Evolutionary conservation across 2,797 vertebrate genomes (phyloP).

Genomic region (Lycodopsis pacificus): DNA sequence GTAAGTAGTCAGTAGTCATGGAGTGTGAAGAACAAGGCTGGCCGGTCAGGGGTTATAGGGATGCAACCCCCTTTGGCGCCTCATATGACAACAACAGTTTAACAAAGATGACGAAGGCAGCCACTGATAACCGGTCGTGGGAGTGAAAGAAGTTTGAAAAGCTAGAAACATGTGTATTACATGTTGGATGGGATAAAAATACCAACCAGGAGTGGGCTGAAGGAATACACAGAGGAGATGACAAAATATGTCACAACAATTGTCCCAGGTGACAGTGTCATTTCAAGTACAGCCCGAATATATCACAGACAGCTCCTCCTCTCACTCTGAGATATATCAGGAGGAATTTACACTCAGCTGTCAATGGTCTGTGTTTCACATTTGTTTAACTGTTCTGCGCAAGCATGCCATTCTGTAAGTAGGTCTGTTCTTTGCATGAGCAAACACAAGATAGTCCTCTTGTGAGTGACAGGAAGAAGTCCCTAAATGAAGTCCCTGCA

Average conservation of each 20-base stretch:
- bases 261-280: conserved; percentile 26
- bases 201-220: conserved; percentile 10
- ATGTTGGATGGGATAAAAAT: conserved; percentile 17
- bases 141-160: neutral
- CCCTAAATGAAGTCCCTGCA: conserved; percentile 15
- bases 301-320: neutral
- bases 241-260: conserved; percentile 19
- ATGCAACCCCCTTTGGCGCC: conserved; percentile 2
- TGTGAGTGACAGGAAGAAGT: conserved; percentile 1
- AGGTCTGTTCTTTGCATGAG: neutral
- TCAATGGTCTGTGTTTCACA: neutral
- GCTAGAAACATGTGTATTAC: conserved; percentile 8
- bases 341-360: neutral
- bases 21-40: conserved; percentile 45
- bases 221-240: conserved; percentile 9
- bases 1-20: conserved; percentile 30
- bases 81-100: conserved; percentile 11
- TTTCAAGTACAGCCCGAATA: conserved; percentile 1
- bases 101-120: conserved; percentile 23
- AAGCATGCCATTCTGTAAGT: neutral
- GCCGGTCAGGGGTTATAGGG: conserved; percentile 17
- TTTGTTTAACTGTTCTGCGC: neutral
- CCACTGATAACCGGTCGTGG: neutral
- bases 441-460: neutral
- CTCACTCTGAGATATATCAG: neutral